phyloP scores from a whole-genome alignment of 2,888 invertebrate genomes.

The Drosophila fulvimacula region DNA sequence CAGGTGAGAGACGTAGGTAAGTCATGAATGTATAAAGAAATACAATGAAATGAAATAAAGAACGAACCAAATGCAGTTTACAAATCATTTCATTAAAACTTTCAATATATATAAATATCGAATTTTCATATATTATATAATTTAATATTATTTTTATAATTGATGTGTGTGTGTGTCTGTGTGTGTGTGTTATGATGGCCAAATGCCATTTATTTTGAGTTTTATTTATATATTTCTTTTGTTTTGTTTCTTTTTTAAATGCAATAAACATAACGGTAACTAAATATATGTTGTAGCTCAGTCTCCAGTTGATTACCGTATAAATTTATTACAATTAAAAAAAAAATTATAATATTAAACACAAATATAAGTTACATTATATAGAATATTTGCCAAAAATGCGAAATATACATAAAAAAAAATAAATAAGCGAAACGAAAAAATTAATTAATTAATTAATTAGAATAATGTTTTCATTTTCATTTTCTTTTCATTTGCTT shows the following conservation, averaged over 20 bases:
- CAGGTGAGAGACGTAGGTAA: conserved; percentile 15
- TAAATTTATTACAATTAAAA: conserved; percentile 65
- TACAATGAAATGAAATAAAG: conserved; percentile 7
- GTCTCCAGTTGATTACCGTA: conserved; percentile 84
- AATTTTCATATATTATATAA: conserved; percentile 4
- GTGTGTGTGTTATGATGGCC: conserved; percentile 17
- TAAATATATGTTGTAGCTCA: conserved; percentile 85
- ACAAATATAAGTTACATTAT: conserved; percentile 46
- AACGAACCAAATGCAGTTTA: conserved; percentile 25
- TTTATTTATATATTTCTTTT: conserved; percentile 11
- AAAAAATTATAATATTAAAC: conserved; percentile 39
- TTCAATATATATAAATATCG: conserved; percentile 11
- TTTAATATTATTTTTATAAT: conserved; percentile 5
- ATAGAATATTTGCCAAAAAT: conserved; percentile 36
- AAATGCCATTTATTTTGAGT: conserved; percentile 10
- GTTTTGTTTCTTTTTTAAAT: conserved; percentile 42
- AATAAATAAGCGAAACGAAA: conserved; percentile 8
- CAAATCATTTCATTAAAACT: conserved; percentile 12
- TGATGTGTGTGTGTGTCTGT: conserved; percentile 13
- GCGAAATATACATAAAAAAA: conserved; percentile 30
- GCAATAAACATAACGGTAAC: conserved; percentile 82
- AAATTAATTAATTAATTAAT: not conserved
- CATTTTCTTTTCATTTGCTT: not conserved
- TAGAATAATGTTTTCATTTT: not conserved
- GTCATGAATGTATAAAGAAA: conserved; percentile 20